Evolutionary conservation across 2,888 invertebrate genomes (phyloP).

Genomic region (Hydropsyche betteni): DNA sequence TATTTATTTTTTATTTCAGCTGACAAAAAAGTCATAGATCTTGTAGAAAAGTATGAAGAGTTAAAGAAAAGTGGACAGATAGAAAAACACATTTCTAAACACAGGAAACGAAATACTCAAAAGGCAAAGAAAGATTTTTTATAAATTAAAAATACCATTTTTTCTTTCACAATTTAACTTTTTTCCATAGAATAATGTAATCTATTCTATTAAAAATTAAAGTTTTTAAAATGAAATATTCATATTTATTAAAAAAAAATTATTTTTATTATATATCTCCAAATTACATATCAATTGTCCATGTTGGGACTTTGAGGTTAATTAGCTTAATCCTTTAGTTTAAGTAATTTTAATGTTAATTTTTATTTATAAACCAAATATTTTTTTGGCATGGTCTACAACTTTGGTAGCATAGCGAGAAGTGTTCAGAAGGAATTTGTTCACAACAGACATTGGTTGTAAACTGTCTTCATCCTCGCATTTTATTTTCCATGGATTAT

Average conservation of each 20-base stretch:
- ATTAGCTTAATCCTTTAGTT: too few species aligned
- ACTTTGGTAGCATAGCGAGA: slow-evolving; percentile 57
- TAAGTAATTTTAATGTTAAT: not conserved
- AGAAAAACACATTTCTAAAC: slow-evolving; percentile 81
- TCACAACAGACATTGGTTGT: slow-evolving; percentile 54
- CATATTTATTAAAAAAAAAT: not conserved
- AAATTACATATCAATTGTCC: not conserved
- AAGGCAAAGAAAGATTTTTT: slow-evolving; percentile 38
- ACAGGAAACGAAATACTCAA: slow-evolving; percentile 77
- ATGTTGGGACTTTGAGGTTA: too few species aligned
- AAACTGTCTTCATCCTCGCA: slow-evolving; percentile 54
- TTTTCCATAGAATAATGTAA: not conserved
- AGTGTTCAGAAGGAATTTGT: slow-evolving; percentile 53
- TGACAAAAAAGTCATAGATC: slow-evolving; percentile 76
- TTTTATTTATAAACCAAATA: slow-evolving; percentile 54
- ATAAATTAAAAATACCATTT: too few species aligned
- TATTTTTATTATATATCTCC: not conserved
- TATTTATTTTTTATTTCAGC: slow-evolving; percentile 67
- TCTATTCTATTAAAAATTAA: not conserved
- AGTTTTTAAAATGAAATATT: not conserved
- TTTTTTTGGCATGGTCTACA: slow-evolving; percentile 56
- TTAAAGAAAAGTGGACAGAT: slow-evolving; percentile 80
- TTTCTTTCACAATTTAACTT: not conserved
- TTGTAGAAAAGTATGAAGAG: slow-evolving; percentile 83
- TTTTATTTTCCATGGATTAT: slow-evolving; percentile 58